Conservation (phyloP, 2,113 vertebrate species). For the Brachirus orientalis region DNA sequence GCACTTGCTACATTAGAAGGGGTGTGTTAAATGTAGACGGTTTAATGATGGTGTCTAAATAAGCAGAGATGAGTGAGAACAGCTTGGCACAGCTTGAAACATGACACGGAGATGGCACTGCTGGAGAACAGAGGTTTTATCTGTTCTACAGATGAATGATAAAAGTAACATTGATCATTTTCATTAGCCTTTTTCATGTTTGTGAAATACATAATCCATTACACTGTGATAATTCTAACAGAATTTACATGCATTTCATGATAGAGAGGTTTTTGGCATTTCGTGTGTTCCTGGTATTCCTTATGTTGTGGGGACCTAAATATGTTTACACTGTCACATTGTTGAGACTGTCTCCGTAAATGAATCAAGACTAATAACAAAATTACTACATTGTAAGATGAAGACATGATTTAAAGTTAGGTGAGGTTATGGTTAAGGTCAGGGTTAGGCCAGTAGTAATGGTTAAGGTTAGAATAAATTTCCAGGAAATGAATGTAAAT, state of each 20-base stretch:
- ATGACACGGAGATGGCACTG: neutral
- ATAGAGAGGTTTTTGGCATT: neutral
- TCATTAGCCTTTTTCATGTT: neutral
- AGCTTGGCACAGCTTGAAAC: neutral
- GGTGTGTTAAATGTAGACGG: neutral
- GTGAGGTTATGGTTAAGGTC: too few species aligned
- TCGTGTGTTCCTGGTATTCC: too few species aligned
- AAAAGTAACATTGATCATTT: slow-evolving; percentile 1
- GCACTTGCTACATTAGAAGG: neutral
- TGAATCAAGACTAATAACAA: too few species aligned
- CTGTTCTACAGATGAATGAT: neutral
- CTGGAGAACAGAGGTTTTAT: neutral
- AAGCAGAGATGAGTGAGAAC: neutral
- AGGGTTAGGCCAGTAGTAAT: too few species aligned
- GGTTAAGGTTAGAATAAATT: too few species aligned
- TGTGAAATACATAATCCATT: neutral
- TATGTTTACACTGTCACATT: too few species aligned
- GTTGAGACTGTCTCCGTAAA: too few species aligned
- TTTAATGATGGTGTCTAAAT: neutral
- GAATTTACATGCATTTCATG: neutral
- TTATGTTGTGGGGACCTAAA: too few species aligned
- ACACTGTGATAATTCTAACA: neutral
- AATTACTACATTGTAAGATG: too few species aligned
- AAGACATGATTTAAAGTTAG: too few species aligned
- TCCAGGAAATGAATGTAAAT: too few species aligned